Evolutionary conservation across 2,888 invertebrate genomes (phyloP).

Genomic region (Dynastes grantii): DNA sequence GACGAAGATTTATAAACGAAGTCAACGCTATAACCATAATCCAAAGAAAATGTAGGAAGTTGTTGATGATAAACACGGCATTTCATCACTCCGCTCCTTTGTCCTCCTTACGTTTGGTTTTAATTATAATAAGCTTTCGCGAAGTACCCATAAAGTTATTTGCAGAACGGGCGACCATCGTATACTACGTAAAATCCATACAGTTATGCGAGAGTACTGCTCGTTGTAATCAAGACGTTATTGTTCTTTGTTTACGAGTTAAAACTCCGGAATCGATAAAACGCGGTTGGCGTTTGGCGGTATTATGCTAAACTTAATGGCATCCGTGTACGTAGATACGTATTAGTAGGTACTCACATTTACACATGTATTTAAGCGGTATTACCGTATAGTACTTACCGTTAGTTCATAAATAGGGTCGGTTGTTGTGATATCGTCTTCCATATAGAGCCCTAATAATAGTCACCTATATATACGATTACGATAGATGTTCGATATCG

Average conservation of each 20-base stretch:
- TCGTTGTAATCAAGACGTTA: constrained; percentile 25
- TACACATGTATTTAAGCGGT: background rate
- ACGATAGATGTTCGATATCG: background rate
- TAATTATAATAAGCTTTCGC: constrained; percentile 32
- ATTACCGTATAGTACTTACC: background rate
- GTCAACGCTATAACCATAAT: constrained; percentile 4
- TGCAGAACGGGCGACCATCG: constrained; percentile 3
- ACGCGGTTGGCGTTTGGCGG: background rate
- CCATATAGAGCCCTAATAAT: background rate
- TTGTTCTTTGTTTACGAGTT: constrained; percentile 26
- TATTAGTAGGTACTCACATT: background rate
- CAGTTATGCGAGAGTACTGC: background rate
- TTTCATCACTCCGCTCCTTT: constrained; percentile 31
- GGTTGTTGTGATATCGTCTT: constrained; percentile 9
- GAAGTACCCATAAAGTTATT: constrained; percentile 9
- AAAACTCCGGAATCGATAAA: constrained; percentile 29
- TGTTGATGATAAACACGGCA: background rate
- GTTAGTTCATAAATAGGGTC: constrained; percentile 18
- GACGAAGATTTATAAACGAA: background rate
- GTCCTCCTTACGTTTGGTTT: constrained; percentile 40
- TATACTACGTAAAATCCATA: background rate
- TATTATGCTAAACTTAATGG: constrained; percentile 26
- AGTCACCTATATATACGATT: background rate
- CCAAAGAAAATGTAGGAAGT: constrained; percentile 28
- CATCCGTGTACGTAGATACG: background rate